Conservation (phyloP, 2,797 vertebrate genomes). For the Myotis daubentonii region DNA sequence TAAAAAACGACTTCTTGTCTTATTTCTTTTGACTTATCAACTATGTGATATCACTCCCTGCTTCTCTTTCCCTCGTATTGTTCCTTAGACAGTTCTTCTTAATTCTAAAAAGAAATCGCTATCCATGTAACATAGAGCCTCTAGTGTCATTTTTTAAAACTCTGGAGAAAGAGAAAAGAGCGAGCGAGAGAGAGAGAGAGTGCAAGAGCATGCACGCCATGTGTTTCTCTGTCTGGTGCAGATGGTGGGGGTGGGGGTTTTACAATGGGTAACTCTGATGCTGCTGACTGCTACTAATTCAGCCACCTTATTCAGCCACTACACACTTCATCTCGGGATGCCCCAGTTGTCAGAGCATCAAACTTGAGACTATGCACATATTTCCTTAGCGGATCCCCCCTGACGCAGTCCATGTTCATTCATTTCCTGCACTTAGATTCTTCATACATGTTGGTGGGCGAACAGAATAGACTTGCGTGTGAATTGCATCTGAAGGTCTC, state of each 20-base stretch:
- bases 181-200: background rate
- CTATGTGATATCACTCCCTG: background rate
- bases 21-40: background rate
- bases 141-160: background rate
- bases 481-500: background rate
- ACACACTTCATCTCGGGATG: background rate
- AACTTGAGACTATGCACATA: background rate
- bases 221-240: background rate
- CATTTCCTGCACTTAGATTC: slow-evolving; percentile 45
- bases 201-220: background rate
- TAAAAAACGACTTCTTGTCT: background rate
- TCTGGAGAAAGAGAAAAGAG: background rate
- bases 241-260: background rate
- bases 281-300: slow-evolving; percentile 4
- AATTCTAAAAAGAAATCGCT: background rate
- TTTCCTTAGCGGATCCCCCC: background rate
- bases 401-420: slow-evolving; percentile 38
- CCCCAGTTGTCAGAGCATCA: slow-evolving; percentile 35
- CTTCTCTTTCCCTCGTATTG: background rate
- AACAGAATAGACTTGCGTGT: slow-evolving; percentile 14
- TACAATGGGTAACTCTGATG: background rate
- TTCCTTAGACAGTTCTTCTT: slow-evolving; percentile 17
- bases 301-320: background rate
- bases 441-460: background rate
- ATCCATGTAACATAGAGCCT: background rate